A percentile compares a stretch with the other conserved stretches of the same genome.
These are phyloP conservation scores for Drosophila setosimentum DNA, from an alignment of 2,888 invertebrate genomes.

Conservation along the genomic window DNA sequence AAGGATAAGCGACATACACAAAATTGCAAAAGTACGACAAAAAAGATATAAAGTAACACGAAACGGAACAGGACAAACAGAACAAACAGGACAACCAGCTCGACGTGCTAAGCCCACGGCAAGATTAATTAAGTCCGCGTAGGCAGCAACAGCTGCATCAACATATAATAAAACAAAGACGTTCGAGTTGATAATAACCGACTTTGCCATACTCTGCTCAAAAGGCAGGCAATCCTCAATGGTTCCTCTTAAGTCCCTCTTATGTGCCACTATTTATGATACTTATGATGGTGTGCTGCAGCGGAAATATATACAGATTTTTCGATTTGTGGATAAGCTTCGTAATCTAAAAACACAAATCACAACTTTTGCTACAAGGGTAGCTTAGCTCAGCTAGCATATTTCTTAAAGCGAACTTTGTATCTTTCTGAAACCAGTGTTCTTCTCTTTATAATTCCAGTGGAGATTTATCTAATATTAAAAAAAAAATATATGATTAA, in stretches of 20 bases:
- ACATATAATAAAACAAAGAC: not conserved
- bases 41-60: slow-evolving; percentile 31
- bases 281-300: not conserved
- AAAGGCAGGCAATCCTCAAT: not conserved
- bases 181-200: not conserved
- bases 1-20: slow-evolving; percentile 40
- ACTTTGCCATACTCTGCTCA: slow-evolving; percentile 13
- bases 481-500: too few relatives aligned
- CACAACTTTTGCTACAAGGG: too few relatives aligned
- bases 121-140: slow-evolving; percentile 76
- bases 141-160: slow-evolving; percentile 31
- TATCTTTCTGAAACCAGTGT: too few relatives aligned
- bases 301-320: not conserved
- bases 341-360: not conserved
- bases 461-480: too few relatives aligned
- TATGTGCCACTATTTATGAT: too few relatives aligned
- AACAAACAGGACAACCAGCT: slow-evolving; percentile 42
- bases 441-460: too few relatives aligned
- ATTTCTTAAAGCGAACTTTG: too few relatives aligned
- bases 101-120: slow-evolving; percentile 75
- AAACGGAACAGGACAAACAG: slow-evolving; percentile 54
- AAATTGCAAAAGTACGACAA: slow-evolving; percentile 8
- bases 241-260: too few relatives aligned
- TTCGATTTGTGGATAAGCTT: not conserved
- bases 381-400: too few relatives aligned